These are phyloP conservation scores for Nomada hirtipes DNA, from an alignment of 2,888 invertebrate genomes.

Conservation along the genomic window DNA sequence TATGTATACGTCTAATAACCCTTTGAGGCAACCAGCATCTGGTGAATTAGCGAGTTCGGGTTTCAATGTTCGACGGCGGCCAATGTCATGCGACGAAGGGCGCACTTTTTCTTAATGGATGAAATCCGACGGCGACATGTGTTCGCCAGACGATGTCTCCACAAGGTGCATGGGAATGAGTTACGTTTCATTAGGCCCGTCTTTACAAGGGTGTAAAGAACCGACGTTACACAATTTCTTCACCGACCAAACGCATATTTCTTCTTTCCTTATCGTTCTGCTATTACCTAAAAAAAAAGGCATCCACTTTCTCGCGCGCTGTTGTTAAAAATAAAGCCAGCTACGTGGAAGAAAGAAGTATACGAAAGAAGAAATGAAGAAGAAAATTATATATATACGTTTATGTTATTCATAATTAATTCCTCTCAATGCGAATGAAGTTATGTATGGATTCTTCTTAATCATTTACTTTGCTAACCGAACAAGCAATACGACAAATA, in stretches of 20 bases:
- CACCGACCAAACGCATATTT: background rate
- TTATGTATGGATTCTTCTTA: no score
- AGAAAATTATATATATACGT: no score
- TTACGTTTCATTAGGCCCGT: slow-evolving; percentile 73
- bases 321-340: background rate
- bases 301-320: background rate
- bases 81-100: slow-evolving; percentile 75
- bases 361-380: no score
- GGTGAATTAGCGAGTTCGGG: slow-evolving; percentile 65
- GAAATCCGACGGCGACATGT: slow-evolving; percentile 78
- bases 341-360: no score
- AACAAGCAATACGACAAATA: no score
- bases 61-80: slow-evolving; percentile 53
- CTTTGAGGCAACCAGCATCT: slow-evolving; percentile 32
- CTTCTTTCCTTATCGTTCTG: background rate
- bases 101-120: slow-evolving; percentile 77
- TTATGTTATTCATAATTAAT: no score
- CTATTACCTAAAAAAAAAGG: background rate
- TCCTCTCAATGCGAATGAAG: no score
- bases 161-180: slow-evolving; percentile 78
- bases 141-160: slow-evolving; percentile 78
- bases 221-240: slow-evolving; percentile 30
- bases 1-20: slow-evolving; percentile 31
- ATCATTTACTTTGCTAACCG: no score
- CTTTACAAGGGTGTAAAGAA: slow-evolving; percentile 60